Base-by-base conservation (phyloP, 2,888 invertebrate species). In the Dusona sp. region DNA sequence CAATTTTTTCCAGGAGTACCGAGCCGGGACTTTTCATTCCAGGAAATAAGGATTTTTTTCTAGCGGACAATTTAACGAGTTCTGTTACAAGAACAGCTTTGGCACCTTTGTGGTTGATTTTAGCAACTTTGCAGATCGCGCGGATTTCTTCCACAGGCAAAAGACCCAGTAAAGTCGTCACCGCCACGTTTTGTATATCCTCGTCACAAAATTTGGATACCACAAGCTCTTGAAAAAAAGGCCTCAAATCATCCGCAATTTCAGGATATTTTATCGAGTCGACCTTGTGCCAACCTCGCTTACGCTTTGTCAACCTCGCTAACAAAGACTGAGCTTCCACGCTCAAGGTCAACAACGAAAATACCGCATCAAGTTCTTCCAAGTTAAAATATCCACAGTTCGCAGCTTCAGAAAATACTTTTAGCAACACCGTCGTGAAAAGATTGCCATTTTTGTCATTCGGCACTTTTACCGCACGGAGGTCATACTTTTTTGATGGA, bases 321-420 rank as follows among this genome's bases (percentile, higher is more conserved):
- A 94, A 84, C 33, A 94, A 85, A 75, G 89, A 91, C 87, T 93
- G 93, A 0, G 92, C 91, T 16, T 89, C 64, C 3, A 42, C 42
- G 3, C 89, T 88, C 19, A 94, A 77, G 0, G 90, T 91, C 16
- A 93, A 68, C 8, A 92, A 87, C 0, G 87, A 86, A 83, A 91
- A 93, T 80, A 93, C 79, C 6, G 83, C 85, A 81, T 93, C 90
- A 1, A 92, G 54, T 83, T 94, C 94, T 0, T 83, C 33, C 36
- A 89, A 84, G n/a, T 88, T 51, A 51, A 94, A 94, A 83, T 94
- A 94, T 13, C 92, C 92, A 64, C 93, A 93, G 82, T 94, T 94
- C 1, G 90, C 67, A 3, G 90, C 89, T 77, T 92, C 91, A 0
- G 90, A 89, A 42, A 94, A 90, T 4, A 93, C 92, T 16, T 88